Evolutionary conservation across 2,888 invertebrate species (phyloP).

Genomic region (Nomada ruficornis): DNA sequence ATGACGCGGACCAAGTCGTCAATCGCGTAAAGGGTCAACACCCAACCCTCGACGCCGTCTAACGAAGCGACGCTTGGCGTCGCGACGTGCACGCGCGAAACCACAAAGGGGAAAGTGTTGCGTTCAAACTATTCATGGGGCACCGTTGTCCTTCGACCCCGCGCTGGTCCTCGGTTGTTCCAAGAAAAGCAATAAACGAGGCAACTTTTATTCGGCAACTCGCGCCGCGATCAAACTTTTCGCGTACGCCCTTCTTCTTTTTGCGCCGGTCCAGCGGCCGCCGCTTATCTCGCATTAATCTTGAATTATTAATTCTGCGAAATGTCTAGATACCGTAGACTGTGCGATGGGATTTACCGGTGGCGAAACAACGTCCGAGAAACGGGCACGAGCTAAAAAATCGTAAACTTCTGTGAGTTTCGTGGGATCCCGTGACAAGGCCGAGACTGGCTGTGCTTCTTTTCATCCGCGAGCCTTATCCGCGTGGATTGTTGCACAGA

Average conservation of each 20-base stretch:
- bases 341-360: slow-evolving; percentile 33
- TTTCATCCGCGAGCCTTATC: background rate
- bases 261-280: background rate
- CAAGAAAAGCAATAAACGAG: slow-evolving; percentile 68
- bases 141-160: slow-evolving; percentile 55
- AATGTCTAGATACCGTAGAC: slow-evolving; percentile 53
- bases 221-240: slow-evolving; percentile 45
- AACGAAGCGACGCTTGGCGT: background rate
- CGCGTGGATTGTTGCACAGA: background rate
- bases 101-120: slow-evolving; percentile 66
- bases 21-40: slow-evolving; percentile 24
- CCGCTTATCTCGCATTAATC: slow-evolving; percentile 57
- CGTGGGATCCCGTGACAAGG: slow-evolving; percentile 32
- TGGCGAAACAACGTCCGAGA: slow-evolving; percentile 50
- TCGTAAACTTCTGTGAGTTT: slow-evolving; percentile 22
- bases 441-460: slow-evolving; percentile 28
- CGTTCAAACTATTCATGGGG: slow-evolving; percentile 57
- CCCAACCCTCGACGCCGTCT: background rate
- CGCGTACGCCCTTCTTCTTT: slow-evolving; percentile 25
- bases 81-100: slow-evolving; percentile 4
- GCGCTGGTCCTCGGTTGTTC: slow-evolving; percentile 46
- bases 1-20: no score
- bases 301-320: slow-evolving; percentile 62
- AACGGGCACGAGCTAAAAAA: slow-evolving; percentile 39
- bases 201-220: slow-evolving; percentile 46